These are phyloP conservation scores for Microplitis manilae DNA, from an alignment of 2,888 invertebrate species.

Conservation along the genomic window DNA sequence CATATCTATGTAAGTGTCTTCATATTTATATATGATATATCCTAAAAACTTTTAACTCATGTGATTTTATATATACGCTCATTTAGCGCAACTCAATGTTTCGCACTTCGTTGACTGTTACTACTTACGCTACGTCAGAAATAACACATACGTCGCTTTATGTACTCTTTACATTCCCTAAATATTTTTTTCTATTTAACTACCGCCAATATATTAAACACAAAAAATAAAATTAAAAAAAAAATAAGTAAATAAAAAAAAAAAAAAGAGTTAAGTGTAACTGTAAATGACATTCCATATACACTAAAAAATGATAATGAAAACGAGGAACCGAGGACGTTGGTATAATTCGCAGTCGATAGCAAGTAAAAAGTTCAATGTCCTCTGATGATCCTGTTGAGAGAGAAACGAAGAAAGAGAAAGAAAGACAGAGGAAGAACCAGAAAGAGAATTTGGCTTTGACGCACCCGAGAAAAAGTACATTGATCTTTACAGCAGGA, in stretches of 20 bases:
- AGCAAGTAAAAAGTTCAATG: conserved; percentile 38
- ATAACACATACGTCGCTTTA: background rate
- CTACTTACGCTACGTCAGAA: background rate
- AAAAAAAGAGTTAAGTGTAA: conserved; percentile 27
- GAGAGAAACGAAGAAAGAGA: conserved; percentile 44
- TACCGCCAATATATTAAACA: background rate
- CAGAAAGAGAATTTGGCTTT: conserved; percentile 46
- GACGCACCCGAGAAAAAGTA: conserved; percentile 36
- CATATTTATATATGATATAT: no score
- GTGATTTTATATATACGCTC: background rate
- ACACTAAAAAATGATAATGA: conserved; percentile 34
- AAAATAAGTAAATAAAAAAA: conserved; percentile 8
- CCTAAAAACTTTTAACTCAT: no score
- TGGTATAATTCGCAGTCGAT: conserved; percentile 29
- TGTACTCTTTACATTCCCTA: background rate
- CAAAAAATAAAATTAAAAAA: background rate
- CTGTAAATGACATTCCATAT: conserved; percentile 38
- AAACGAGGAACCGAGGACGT: conserved; percentile 27
- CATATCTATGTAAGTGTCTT: no score
- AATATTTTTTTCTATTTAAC: background rate
- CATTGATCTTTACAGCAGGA: conserved; percentile 43
- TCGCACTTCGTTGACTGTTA: background rate
- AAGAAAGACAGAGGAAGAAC: conserved; percentile 31
- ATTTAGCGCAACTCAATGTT: background rate
- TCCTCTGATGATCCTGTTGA: conserved; percentile 42